phyloP scores from a whole-genome alignment of 2,888 invertebrate genomes.

The Leistus spinibarbis region DNA sequence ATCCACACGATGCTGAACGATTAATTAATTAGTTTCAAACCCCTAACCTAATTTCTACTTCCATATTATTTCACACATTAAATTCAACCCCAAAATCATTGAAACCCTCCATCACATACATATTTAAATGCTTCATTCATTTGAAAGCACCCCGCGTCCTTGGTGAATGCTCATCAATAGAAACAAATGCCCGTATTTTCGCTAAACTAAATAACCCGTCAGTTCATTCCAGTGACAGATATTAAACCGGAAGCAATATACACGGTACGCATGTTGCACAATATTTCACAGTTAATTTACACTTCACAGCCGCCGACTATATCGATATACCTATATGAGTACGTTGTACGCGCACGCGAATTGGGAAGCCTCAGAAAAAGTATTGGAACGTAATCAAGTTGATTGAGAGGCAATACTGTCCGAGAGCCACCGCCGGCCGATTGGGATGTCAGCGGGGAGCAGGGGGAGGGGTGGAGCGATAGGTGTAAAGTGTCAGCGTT shows the following conservation, averaged over 20 bases:
- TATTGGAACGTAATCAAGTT: constrained; percentile 1
- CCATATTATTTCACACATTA: no score
- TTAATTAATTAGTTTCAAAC: no score
- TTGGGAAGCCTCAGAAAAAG: background rate
- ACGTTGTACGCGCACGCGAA: background rate
- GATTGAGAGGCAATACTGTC: background rate
- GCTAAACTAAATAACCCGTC: background rate
- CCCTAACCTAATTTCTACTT: no score
- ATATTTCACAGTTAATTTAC: background rate
- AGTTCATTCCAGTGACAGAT: background rate
- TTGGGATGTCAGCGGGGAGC: background rate
- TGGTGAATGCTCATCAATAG: no score
- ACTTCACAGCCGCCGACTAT: background rate
- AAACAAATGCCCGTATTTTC: no score
- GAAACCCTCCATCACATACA: no score
- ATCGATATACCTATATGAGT: no score
- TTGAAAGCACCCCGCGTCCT: no score
- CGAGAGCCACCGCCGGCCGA: background rate
- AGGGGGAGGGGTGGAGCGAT: background rate
- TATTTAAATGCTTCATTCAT: no score
- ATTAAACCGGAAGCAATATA: background rate
- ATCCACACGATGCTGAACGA: no score
- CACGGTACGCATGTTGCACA: no score
- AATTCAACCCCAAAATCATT: no score
- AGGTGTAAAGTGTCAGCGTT: background rate